Evolutionary conservation across 2,888 invertebrate genomes (phyloP).

Genomic region (Drosophila lutescens): DNA sequence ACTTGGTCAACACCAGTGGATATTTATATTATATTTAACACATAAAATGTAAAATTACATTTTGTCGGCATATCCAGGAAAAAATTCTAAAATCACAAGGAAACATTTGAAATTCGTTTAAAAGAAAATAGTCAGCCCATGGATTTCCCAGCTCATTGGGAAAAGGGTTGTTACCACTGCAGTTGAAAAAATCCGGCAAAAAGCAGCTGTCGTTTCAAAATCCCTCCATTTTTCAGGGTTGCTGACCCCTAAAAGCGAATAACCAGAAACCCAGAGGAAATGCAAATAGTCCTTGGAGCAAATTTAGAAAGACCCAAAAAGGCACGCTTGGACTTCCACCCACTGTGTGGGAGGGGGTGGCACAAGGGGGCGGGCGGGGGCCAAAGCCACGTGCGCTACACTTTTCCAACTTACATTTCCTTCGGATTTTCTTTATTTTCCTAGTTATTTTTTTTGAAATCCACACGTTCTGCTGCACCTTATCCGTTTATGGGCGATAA

Average conservation of each 20-base stretch:
- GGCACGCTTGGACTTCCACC: neutral
- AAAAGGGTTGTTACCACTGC: conserved; percentile 7
- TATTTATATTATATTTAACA: no score
- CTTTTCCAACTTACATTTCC: conserved; percentile 20
- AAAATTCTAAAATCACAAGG: no score
- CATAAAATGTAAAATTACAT: no score
- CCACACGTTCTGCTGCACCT: conserved; percentile 2
- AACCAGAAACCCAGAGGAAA: neutral
- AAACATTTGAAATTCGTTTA: no score
- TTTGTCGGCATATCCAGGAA: no score
- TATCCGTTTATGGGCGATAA: neutral
- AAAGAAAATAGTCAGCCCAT: no score
- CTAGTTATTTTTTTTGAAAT: conserved; percentile 3
- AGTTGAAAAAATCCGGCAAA: conserved; percentile 3
- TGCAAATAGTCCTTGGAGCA: neutral
- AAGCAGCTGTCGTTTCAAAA: conserved; percentile 2
- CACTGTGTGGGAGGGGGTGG: neutral
- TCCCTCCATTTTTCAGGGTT: conserved; percentile 4
- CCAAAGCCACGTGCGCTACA: conserved; percentile 16
- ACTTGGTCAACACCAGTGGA: no score
- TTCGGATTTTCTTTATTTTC: conserved; percentile 2
- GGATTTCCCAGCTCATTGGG: no score
- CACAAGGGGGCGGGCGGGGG: neutral
- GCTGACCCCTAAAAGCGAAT: conserved; percentile 2
- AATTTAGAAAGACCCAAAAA: neutral